These are phyloP conservation scores for Eutrigla gurnardus DNA, from an alignment of 2,797 vertebrate species.

Conservation along the genomic window DNA sequence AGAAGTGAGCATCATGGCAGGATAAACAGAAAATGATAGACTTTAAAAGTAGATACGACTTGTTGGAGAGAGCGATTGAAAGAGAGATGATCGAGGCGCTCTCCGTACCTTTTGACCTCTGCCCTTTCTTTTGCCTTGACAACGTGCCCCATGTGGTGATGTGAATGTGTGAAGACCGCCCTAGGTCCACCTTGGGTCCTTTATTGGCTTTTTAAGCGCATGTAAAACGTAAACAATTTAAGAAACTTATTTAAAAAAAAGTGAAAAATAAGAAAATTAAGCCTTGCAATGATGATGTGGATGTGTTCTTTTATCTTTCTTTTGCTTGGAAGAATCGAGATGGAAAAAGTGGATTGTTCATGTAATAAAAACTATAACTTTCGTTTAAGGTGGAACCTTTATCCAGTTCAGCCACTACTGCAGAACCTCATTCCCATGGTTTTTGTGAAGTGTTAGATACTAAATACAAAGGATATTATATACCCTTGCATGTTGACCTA, in stretches of 20 bases:
- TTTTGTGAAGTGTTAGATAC: slow-evolving; percentile 84
- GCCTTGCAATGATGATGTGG: slow-evolving; percentile 90
- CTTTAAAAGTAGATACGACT: slow-evolving; percentile 64
- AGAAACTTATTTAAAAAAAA: slow-evolving; percentile 84
- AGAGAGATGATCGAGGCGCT: slow-evolving; percentile 79
- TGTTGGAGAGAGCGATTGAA: slow-evolving; percentile 73
- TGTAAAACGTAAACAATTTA: slow-evolving; percentile 89
- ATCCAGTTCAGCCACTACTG: slow-evolving; percentile 71
- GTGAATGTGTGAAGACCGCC: slow-evolving; percentile 91
- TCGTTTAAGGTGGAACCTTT: slow-evolving; percentile 88
- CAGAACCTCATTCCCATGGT: slow-evolving; percentile 78
- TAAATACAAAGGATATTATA: slow-evolving; percentile 83
- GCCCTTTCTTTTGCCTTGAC: slow-evolving; percentile 90
- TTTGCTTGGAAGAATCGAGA: slow-evolving; percentile 88
- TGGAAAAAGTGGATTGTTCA: slow-evolving; percentile 84
- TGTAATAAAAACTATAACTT: slow-evolving; percentile 83
- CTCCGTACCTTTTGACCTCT: slow-evolving; percentile 85
- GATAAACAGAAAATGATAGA: slow-evolving; percentile 56
- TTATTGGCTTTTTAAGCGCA: slow-evolving; percentile 91
- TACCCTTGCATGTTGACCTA: slow-evolving; percentile 88
- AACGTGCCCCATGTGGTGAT: slow-evolving; percentile 91
- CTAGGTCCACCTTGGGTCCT: slow-evolving; percentile 85
- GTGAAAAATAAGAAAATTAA: slow-evolving; percentile 84
- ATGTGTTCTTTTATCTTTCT: slow-evolving; percentile 89
- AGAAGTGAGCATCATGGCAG: slow-evolving; percentile 49